phyloP scores from a whole-genome alignment of 2,113 vertebrate species.

The Cochlearius cochlearius region DNA sequence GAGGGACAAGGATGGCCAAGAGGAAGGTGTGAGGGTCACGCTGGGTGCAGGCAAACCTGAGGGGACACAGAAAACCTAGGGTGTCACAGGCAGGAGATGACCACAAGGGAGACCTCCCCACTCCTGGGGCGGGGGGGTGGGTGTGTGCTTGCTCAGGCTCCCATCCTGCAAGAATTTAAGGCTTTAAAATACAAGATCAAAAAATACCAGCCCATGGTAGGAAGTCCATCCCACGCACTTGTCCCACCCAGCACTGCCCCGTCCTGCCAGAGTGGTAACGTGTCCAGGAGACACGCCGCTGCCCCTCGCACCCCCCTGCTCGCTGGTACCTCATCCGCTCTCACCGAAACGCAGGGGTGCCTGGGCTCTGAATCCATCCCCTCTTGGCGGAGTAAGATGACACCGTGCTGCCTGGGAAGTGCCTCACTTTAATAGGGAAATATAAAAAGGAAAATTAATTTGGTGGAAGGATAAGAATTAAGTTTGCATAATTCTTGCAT shows the following conservation, averaged over 20 bases:
- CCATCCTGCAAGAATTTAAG: not conserved
- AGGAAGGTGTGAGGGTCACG: not conserved
- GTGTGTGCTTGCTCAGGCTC: not conserved
- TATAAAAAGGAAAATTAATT: not conserved
- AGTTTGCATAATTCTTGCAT: not conserved
- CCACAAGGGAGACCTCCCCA: not conserved
- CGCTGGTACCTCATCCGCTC: not conserved
- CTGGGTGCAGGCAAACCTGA: not conserved
- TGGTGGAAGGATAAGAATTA: not conserved
- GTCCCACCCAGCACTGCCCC: not conserved
- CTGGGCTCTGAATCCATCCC: not conserved
- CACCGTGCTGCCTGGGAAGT: not conserved
- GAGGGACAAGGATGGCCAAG: not conserved
- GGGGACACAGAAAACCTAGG: not conserved
- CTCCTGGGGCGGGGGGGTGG: not conserved
- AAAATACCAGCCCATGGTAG: not conserved
- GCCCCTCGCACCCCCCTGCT: not conserved
- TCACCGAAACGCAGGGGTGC: fast-evolving
- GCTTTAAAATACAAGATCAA: not conserved
- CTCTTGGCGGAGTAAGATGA: not conserved
- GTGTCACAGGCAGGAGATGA: not conserved
- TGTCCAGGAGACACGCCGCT: not conserved
- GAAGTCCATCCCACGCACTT: not conserved
- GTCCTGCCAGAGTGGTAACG: not conserved
- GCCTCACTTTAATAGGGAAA: not conserved